Evolutionary conservation across 30 jellyfish, hydroid and myxozoan genomes (phyloP).

Genomic region (Hydra vulgaris): DNA sequence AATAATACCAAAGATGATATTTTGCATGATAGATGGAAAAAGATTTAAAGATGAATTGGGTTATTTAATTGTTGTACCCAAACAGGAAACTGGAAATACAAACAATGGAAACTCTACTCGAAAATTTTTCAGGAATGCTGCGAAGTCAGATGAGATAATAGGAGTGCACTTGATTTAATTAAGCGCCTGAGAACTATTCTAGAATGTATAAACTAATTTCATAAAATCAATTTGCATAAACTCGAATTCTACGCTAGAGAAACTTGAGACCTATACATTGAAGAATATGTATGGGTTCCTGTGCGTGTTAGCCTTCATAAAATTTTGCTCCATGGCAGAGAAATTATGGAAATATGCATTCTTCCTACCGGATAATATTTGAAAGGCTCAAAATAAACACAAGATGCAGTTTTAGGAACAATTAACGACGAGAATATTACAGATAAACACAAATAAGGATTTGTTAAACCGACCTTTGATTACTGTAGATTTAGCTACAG

Average conservation of each 20-base stretch:
- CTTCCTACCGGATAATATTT: not conserved
- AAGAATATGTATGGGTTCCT: not conserved
- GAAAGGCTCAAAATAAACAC: not conserved
- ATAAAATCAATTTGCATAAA: not conserved
- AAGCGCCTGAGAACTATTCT: not conserved
- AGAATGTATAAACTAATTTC: not conserved
- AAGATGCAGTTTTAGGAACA: not conserved
- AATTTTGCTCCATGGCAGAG: not conserved
- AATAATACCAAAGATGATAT: not conserved
- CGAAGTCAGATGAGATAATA: not conserved
- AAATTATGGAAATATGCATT: not conserved
- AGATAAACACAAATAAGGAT: not conserved
- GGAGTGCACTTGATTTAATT: no score
- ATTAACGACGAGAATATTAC: not conserved
- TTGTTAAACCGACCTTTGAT: not conserved
- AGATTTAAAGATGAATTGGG: not conserved
- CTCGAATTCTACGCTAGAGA: not conserved
- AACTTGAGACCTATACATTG: not conserved
- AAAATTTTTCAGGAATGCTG: not conserved
- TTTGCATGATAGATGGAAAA: not conserved
- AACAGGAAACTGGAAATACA: not conserved
- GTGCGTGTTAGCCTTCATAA: not conserved
- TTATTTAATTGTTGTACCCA: not conserved
- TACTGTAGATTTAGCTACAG: not conserved
- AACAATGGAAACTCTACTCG: not conserved